Percentiles rank a stretch among this genome's conserved stretches.
phyloP scores from a whole-genome alignment of 2,888 invertebrate species.

The Xylophagus ater region DNA sequence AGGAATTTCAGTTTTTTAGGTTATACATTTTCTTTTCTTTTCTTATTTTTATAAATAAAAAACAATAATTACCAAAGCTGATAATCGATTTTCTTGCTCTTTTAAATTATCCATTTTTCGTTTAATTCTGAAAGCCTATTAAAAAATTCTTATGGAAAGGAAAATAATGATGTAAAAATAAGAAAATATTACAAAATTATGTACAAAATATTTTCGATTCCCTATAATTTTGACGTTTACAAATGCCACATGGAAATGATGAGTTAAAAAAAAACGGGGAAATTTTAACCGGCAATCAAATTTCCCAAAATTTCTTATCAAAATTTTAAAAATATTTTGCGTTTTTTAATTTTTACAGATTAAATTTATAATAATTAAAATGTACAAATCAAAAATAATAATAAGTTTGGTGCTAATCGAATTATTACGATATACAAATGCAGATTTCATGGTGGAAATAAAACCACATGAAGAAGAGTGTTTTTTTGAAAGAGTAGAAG shows the following conservation, averaged over 20 bases:
- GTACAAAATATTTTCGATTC: background rate
- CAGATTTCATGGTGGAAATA: conserved; percentile 62
- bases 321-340: too few relatives aligned
- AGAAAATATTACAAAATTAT: background rate
- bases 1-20: too few relatives aligned
- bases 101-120: conserved; percentile 11
- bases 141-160: too few relatives aligned
- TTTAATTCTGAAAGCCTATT: conserved; percentile 12
- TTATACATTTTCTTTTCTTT: too few relatives aligned
- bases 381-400: conserved; percentile 6
- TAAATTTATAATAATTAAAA: too few relatives aligned
- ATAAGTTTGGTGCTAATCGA: conserved; percentile 13
- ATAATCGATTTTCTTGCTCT: conserved; percentile 10
- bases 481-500: conserved; percentile 91
- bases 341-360: background rate
- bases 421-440: conserved; percentile 21
- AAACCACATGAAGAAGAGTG: conserved; percentile 99
- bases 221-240: background rate
- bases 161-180: background rate
- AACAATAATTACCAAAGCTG: conserved; percentile 9
- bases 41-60: background rate
- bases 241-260: conserved; percentile 5
- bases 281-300: background rate
- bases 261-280: background rate
- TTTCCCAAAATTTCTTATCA: too few relatives aligned